A percentile compares a stretch with the other conserved stretches of the same genome.
These are phyloP conservation scores for Butorides virescens DNA, from an alignment of 2,113 vertebrate species.

Conservation along the genomic window DNA sequence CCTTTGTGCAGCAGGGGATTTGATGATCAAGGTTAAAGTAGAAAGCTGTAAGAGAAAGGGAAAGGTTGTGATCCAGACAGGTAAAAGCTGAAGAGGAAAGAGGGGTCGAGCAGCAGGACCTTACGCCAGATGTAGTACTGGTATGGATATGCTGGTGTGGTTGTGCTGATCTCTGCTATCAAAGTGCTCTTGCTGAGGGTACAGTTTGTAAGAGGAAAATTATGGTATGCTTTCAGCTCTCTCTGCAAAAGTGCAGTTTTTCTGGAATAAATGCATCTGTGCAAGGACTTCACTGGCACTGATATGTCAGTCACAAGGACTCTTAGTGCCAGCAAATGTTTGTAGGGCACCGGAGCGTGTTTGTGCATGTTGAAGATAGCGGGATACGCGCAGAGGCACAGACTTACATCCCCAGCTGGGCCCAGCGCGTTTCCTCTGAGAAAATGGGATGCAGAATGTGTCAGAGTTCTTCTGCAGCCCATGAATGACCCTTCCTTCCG, in stretches of 20 bases:
- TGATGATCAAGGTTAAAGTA: neutral
- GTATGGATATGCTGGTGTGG: neutral
- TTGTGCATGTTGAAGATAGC: neutral
- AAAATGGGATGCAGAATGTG: neutral
- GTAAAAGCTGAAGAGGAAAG: neutral
- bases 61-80: neutral
- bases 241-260: neutral
- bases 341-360: neutral
- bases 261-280: neutral
- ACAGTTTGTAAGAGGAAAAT: neutral
- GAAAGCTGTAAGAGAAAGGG: neutral
- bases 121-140: neutral
- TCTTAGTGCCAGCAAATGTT: neutral
- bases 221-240: neutral
- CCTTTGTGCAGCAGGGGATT: neutral
- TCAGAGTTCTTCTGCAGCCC: neutral
- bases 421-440: neutral
- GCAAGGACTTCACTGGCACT: neutral
- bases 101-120: neutral
- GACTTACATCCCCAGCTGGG: neutral
- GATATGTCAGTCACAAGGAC: neutral
- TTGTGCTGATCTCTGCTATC: neutral
- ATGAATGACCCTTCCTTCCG: neutral
- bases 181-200: neutral
- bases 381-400: neutral